Conservation (phyloP, 2,888 invertebrate genomes). For the Cryptophagus acutangulus region DNA sequence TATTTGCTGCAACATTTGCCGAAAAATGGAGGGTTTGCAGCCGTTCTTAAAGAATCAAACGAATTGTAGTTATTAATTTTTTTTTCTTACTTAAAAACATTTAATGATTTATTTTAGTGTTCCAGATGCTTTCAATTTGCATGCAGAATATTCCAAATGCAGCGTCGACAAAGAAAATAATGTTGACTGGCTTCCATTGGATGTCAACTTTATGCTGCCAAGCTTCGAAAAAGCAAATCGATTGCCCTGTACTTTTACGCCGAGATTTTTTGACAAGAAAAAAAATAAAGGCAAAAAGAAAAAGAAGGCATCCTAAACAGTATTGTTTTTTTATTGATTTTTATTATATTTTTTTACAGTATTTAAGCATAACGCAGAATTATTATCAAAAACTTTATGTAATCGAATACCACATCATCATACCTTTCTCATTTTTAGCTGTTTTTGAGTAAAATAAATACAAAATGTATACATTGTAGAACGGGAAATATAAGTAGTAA, state of each 20-base stretch:
- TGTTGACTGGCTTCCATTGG: conserved; percentile 29
- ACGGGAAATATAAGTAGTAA: too few species aligned
- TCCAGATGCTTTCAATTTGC: conserved; percentile 22
- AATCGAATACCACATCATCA: too few species aligned
- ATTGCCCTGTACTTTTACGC: conserved; percentile 28
- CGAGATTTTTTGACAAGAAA: conserved; percentile 10
- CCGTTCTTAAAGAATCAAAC: conserved; percentile 27
- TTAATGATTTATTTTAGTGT: background rate
- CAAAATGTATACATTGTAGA: too few species aligned
- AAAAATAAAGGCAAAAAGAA: conserved; percentile 5
- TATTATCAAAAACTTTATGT: too few species aligned
- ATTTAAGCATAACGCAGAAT: conserved; percentile 20
- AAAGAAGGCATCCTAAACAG: conserved; percentile 7
- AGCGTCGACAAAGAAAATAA: conserved; percentile 11
- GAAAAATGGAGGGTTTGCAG: conserved; percentile 36
- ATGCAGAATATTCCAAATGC: conserved; percentile 23
- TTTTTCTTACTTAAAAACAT: background rate
- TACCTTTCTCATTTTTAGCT: too few species aligned
- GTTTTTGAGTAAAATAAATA: too few species aligned
- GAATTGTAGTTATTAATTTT: background rate
- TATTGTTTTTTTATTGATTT: conserved; percentile 9
- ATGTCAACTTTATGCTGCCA: conserved; percentile 32
- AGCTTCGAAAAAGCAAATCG: conserved; percentile 23
- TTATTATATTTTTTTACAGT: conserved; percentile 15
- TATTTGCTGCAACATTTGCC: conserved; percentile 38